Evolutionary conservation across 2,888 invertebrate genomes (phyloP), one percentile per base, ranked within the genome.

Genomic region (Lysandra coridon): DNA sequence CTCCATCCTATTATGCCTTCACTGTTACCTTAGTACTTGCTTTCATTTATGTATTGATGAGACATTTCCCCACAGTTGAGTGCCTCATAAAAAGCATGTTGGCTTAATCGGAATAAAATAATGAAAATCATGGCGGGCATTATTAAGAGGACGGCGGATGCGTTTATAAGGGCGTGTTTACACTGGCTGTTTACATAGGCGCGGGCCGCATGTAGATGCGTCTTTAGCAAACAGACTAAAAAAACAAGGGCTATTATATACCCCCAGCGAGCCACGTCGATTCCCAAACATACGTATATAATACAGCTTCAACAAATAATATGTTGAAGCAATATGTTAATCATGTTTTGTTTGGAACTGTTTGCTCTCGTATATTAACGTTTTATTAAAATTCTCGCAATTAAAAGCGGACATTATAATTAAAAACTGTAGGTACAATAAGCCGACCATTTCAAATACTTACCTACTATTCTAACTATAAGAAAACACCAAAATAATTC

Each of bases 191-290:
- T 94, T 91, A 89, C 87, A 86, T 90, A 94, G 92, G 92, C 90
- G 83, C 88, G 89, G 88, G 88, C 88, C 86, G 87, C 90, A 90
- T 92, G 92, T 91, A 90, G 91, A 93, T 93, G 93, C 93, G 92
- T 91, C 93, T 94, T 92, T 86, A 86, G 90, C 89, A 93, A 94
- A 93, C 92, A 94, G 82, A 88, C 89, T 93, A 91, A 93, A 94
- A 94, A 94, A 94, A 94, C 93, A 94, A 91, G 93, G 94, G 94
- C 86, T 33, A 84, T 84, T 88, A 89, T 89, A 89, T 88, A 87
- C 84, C 85, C 86, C 86, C 84, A 83, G 83, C 83, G 83, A 80
- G 83, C 83, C 81, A 78, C 84, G 82, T 82, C 82, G 79, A 79
- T 75, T 79, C 79, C 80, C 82, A 84, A 82, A 84, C 84, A 87